Base-by-base conservation (phyloP, 2,888 invertebrate species). In the Mechanitis messenoides region DNA sequence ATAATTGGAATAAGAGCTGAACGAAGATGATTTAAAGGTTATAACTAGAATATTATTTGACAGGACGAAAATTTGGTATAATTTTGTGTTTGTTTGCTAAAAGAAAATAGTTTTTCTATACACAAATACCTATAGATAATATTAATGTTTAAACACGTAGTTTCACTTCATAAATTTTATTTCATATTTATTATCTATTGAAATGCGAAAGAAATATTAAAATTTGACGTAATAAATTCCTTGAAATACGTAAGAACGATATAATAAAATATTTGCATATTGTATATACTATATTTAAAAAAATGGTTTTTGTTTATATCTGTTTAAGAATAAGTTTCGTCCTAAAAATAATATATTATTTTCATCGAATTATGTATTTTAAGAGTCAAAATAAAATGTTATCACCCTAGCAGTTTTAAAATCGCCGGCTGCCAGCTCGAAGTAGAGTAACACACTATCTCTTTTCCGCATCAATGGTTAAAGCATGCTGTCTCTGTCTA, bases 401-500 rank as follows among this genome's bases (percentile, higher is more conserved):
- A 50, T 50, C 28, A 50, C 50, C 50, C 31, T 11, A 50, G 31
- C 9, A 50, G 20, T 31, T 50, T 50, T 50, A 50, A 31, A 50
- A 50, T 50, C 50, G 31, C 63, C 63, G 62, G 61, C 59, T 60
- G 54, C 54, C 38, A 59, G 55, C 45, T 66, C 62, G 59, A 54
- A 56, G 58, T 33, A 50, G 56, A 54, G 47, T 46, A 35, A 33
- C 54, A 54, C 46, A 20, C 46, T 59, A 3, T 67, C 68, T 68
- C 69, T 66, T 59, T 67, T 59, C 54, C 38, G n/a, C 64, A 58
- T 58, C 31, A 12, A 50, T 9, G 28, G 53, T 45, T 56, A 28
- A n/a, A 45, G 42, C 11, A 38, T 28, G 61, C 55, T 61, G 58
- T 66, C 64, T 53, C 58, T 60, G 42, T 70, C 70, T 56, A 54